Conservation (phyloP, 2,797 vertebrate genomes). For the Enteromius trimaculatus region DNA sequence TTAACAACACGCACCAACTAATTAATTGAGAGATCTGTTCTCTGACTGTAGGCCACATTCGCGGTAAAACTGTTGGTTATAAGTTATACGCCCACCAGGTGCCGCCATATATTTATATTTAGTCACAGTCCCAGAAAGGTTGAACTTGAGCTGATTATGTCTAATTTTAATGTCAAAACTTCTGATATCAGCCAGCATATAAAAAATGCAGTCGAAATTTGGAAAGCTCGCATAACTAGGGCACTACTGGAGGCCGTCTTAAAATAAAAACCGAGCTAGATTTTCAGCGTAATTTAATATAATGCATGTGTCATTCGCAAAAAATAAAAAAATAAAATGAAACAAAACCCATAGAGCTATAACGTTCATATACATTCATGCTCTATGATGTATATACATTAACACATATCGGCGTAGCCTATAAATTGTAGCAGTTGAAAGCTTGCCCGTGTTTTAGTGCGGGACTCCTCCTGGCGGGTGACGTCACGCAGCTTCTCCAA, state of each 20-base stretch:
- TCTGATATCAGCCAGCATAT: background rate
- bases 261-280: background rate
- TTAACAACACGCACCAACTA: background rate
- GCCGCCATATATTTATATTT: constrained; percentile 1
- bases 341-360: background rate
- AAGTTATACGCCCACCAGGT: constrained; percentile 3
- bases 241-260: background rate
- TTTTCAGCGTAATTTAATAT: background rate
- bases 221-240: background rate
- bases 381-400: background rate
- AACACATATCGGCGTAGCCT: background rate
- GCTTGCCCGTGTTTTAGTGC: background rate
- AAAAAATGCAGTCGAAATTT: background rate
- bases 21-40: background rate
- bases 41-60: background rate
- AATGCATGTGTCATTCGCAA: background rate
- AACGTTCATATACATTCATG: background rate
- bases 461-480: constrained; percentile 18
- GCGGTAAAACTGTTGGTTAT: background rate
- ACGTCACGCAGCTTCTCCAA: background rate
- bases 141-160: background rate
- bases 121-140: background rate
- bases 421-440: background rate
- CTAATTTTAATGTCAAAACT: background rate
- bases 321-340: background rate